A percentile compares a stretch with the other conserved stretches of the same genome.
Evolutionary conservation across 2,888 invertebrate genomes (phyloP).

Genomic region (Noctua pronuba): DNA sequence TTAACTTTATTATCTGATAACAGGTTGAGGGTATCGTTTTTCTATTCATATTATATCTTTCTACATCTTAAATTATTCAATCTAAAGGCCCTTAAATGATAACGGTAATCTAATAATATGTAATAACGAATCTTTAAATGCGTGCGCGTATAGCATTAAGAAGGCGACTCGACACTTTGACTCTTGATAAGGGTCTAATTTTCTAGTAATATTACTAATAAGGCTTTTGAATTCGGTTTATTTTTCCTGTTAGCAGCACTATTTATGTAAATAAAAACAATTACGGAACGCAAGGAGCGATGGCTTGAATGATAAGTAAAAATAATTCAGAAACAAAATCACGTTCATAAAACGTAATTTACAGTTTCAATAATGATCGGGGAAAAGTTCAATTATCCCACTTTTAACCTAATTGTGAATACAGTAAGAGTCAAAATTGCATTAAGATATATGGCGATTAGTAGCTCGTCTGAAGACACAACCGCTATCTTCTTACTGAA

Average conservation of each 20-base stretch:
- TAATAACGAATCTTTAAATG: slow-evolving; percentile 30
- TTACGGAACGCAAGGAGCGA: slow-evolving; percentile 28
- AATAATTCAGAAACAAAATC: slow-evolving; percentile 17
- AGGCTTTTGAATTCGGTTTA: slow-evolving; percentile 12
- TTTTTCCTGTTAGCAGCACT: slow-evolving; percentile 19
- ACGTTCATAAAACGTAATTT: background rate
- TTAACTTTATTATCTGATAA: background rate
- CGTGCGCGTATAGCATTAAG: slow-evolving; percentile 13
- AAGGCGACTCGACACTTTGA: slow-evolving; percentile 14
- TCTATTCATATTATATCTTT: slow-evolving; percentile 4
- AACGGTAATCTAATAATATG: slow-evolving; percentile 21
- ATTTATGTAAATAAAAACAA: slow-evolving; percentile 50
- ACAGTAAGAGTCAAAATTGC: background rate
- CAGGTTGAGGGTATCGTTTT: background rate
- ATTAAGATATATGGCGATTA: background rate
- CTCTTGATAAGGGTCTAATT: slow-evolving; percentile 37
- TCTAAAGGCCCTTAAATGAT: slow-evolving; percentile 7
- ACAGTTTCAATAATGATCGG: background rate
- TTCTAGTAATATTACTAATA: slow-evolving; percentile 33
- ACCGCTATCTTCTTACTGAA: slow-evolving; percentile 61
- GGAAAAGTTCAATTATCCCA: background rate
- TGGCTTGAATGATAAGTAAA: slow-evolving; percentile 39
- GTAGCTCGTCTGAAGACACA: slow-evolving; percentile 44
- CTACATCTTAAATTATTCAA: slow-evolving; percentile 23
- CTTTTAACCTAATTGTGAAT: background rate